These are phyloP conservation scores for Chamaetylas fuelleborni DNA, from an alignment of 2,113 vertebrate species.

Conservation along the genomic window DNA sequence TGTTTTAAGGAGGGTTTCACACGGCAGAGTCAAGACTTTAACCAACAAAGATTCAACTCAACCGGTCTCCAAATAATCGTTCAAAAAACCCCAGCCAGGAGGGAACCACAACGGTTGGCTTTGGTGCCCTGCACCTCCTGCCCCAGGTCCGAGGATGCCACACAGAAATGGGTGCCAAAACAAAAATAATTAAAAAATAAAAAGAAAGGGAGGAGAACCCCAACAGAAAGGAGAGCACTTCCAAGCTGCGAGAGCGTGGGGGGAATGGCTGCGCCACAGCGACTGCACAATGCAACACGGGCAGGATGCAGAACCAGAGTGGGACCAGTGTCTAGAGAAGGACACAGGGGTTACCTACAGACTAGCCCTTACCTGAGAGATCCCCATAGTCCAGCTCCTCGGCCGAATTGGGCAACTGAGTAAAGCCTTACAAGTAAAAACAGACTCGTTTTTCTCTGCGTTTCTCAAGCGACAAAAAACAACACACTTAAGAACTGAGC, in stretches of 20 bases:
- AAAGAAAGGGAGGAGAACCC: not conserved
- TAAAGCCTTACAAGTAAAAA: conserved; percentile 85
- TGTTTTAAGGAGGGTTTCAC: not conserved
- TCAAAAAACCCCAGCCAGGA: not conserved
- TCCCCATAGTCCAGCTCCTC: conserved; percentile 84
- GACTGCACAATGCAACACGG: conserved; percentile 36
- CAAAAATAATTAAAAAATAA: no score
- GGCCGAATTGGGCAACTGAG: conserved; percentile 84
- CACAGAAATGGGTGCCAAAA: not conserved
- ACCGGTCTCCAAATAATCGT: not conserved
- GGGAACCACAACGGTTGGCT: not conserved
- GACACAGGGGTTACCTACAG: conserved; percentile 69
- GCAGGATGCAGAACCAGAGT: conserved; percentile 15
- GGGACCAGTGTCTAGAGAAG: conserved; percentile 36
- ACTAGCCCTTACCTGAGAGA: conserved; percentile 82
- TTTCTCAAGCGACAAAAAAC: conserved; percentile 77
- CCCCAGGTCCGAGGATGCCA: not conserved
- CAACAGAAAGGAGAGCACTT: not conserved
- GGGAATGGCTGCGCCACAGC: not conserved
- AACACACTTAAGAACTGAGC: conserved; percentile 78
- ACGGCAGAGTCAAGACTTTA: not conserved
- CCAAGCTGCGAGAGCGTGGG: not conserved
- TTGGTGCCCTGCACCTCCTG: not conserved
- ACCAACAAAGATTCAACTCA: not conserved
- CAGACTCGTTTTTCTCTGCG: conserved; percentile 77